Evolutionary conservation across 2,888 invertebrate species (phyloP), one percentile per base, ranked within the genome.

Genomic region (Acronicta psi): DNA sequence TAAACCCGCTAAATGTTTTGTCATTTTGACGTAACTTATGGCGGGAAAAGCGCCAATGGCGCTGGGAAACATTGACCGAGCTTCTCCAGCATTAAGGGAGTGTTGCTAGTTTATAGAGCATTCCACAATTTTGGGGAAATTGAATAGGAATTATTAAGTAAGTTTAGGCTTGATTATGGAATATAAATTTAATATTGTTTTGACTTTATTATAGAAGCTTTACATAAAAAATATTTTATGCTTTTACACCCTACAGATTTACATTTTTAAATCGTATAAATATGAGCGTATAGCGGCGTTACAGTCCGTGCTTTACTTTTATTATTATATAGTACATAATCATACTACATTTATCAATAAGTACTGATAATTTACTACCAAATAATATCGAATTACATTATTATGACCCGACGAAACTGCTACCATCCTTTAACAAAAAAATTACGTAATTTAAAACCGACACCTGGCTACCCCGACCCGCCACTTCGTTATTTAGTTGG

Each of bases 41-140:
- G 75, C 77, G 77, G 75, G 68, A 71, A 77, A 57, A 41, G 57
- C 41, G 68, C 44, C 37, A 42, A 38, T 25, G 49, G 67, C 47
- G 55, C n/a, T 23, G 29, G 23, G 36, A 64, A 62, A 64, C 74
- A 73, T 77, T 68, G 71, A 68, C 64, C 58, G 67, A 47, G 47
- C 31, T 64, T 49, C 36, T 52, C 55, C 44, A 41, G 63, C 59
- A 47, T 51, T 49, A 13, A 14, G 13, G 16, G 1, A 37, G 62
- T 61, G 68, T 65, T 74, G 68, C 56, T 34, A 62, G 53, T 2
- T 40, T 31, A 2, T 37, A 18, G 2, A 8, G 18, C 17, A 29
- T 38, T 20, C 18, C 62, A 20, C 13, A 1, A 17, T 8, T n/a
- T 11, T 10, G 3, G 51, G 36, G 42, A 11, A 36, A 44, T 14